A percentile compares a stretch with the other conserved stretches of the same genome.
phyloP scores from a whole-genome alignment of 2,888 invertebrate species.

The Halictus quadricinctus region DNA sequence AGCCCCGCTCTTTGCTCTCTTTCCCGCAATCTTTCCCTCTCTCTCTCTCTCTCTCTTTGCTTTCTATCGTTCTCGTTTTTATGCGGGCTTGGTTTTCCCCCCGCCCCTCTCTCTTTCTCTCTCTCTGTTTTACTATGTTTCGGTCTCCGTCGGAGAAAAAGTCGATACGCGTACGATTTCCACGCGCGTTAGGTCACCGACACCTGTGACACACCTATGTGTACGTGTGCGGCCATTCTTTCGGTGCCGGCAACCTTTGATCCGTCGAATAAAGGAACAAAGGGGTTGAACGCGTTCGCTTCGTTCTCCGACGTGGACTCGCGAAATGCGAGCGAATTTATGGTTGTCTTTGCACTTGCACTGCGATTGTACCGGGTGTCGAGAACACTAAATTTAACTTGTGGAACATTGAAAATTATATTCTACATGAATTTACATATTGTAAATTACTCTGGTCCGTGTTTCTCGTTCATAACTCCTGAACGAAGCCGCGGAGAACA shows the following conservation, averaged over 20 bases:
- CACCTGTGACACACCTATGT: not conserved
- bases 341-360: not conserved
- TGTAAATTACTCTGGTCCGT: too few relatives aligned
- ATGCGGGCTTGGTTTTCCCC: not conserved
- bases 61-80: not conserved
- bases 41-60: not conserved
- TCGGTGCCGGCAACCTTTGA: not conserved
- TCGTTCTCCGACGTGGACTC: not conserved
- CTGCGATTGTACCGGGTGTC: not conserved
- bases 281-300: not conserved
- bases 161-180: constrained; percentile 14
- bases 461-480: too few relatives aligned
- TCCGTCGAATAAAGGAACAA: constrained; percentile 9
- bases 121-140: not conserved
- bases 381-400: not conserved
- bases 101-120: not conserved
- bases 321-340: not conserved
- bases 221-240: not conserved
- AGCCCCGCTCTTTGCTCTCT: not conserved
- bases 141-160: not conserved
- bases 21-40: not conserved
- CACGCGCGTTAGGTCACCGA: not conserved
- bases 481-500: too few relatives aligned
- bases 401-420: not conserved
- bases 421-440: too few relatives aligned